Base-by-base conservation (phyloP, 2,113 vertebrate genomes). In the Tyto alba region DNA sequence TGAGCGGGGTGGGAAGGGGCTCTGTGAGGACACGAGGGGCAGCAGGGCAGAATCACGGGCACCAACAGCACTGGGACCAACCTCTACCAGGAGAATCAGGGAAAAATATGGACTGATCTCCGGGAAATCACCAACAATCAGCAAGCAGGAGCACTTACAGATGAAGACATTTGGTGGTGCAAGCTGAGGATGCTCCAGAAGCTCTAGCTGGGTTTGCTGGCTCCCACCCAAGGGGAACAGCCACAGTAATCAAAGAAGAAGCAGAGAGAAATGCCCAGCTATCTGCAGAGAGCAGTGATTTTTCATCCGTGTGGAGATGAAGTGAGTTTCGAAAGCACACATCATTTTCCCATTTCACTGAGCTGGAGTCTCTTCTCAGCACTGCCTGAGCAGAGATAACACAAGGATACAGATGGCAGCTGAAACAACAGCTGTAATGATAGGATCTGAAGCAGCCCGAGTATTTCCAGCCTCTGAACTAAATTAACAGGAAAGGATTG, bases 341-440 rank as follows among this genome's bases (percentile, higher is more conserved):
- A 88, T 88, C 84, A 55, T 89, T 75, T 84, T 89, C 83, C 83
- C 76, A 38, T 94, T 93, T 85, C 71, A 57, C 41, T 8, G 36
- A 85, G 71, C 52, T 1, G 1, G 17, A 95, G 67, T 43, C 57
- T 85, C 85, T 84, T 53, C 83, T 50, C 66, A 57, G 9, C 0
- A 0, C 74, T 88, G 90, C 38, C 90, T 76, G 81, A 87, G 71
- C 90, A 74, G 89, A 93, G 95, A 88, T 95, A 96, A 91, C 81
- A 73, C 0, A 0, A 69, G 77, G 74, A 53, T 85, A 71, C 8
- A n/a, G 87, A 72, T 73, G 89, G 94, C 95, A 95, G 87, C 93
- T 94, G 93, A 96, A 95, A 96, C 81, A 97, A 89, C 89, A 88
- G 87, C 94, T 69, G 77, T 66, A 92, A 85, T 12, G 91, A 96